Evolutionary conservation across 1,140 invertebrate genomes (phyloP).

Genomic region (Neodiprion virginianus): DNA sequence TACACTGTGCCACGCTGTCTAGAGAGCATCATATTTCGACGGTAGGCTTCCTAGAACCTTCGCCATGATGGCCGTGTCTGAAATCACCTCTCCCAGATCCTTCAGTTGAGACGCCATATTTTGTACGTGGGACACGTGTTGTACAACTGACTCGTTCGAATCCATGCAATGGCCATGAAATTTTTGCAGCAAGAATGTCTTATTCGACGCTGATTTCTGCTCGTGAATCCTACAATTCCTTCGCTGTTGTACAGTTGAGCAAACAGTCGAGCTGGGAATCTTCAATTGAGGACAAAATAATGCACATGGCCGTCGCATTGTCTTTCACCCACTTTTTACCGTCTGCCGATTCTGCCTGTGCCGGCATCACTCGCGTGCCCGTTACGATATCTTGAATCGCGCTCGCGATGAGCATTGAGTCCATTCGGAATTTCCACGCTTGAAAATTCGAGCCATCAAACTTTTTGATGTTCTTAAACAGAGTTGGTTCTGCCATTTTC

Average conservation of each 20-base stretch:
- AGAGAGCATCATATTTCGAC: not conserved
- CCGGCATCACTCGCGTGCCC: constrained; percentile 14
- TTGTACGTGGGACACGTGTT: constrained; percentile 50
- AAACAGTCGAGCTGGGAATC: constrained; percentile 20
- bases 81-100: constrained; percentile 45
- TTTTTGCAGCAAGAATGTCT: constrained; percentile 13
- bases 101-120: constrained; percentile 44
- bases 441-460: constrained; percentile 27
- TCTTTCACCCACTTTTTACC: constrained; percentile 19
- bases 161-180: constrained; percentile 13
- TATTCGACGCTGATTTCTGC: constrained; percentile 19
- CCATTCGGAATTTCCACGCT: not conserved
- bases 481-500: constrained; percentile 19
- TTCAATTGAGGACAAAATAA: constrained; percentile 8
- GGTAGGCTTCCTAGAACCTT: constrained; percentile 35
- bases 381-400: constrained; percentile 20
- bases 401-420: constrained; percentile 14
- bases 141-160: constrained; percentile 14
- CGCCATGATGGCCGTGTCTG: constrained; percentile 46
- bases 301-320: constrained; percentile 23
- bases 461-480: constrained; percentile 14
- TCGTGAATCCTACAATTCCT: constrained; percentile 25
- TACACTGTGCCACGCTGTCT: not conserved
- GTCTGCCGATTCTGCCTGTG: not conserved
- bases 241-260: constrained; percentile 13